Conservation (phyloP, 1,140 invertebrate genomes). For the Homarus americanus region DNA sequence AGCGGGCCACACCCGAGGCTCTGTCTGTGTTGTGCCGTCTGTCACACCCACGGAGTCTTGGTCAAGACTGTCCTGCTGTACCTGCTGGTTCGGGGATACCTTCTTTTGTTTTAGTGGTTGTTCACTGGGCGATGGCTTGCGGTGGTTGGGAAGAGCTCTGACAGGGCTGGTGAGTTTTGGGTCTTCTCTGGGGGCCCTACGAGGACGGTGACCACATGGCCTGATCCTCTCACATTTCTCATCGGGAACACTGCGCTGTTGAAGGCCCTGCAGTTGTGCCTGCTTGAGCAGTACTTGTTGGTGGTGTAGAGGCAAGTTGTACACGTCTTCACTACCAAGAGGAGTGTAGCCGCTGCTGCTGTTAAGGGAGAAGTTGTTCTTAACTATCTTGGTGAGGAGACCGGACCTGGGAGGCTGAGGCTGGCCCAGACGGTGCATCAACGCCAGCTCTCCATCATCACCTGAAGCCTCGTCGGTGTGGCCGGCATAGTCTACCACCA, state of each 20-base stretch:
- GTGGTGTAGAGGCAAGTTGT: background rate
- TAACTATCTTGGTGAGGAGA: conserved; percentile 61
- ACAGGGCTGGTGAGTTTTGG: background rate
- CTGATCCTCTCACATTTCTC: conserved; percentile 44
- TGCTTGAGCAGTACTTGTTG: conserved; percentile 28
- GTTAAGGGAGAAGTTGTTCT: conserved; percentile 54
- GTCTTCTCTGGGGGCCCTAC: conserved; percentile 43
- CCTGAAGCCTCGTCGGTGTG: conserved; percentile 59
- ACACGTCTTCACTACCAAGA: conserved; percentile 52
- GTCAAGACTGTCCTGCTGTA: background rate
- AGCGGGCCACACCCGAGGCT: conserved; percentile 15
- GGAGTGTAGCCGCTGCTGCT: conserved; percentile 41
- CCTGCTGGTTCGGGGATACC: background rate
- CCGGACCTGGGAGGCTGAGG: conserved; percentile 22
- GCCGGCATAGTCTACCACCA: conserved; percentile 53
- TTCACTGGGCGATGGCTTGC: background rate
- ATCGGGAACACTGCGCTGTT: background rate
- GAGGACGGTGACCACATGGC: conserved; percentile 66
- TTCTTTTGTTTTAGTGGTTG: background rate
- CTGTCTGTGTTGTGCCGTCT: conserved; percentile 51
- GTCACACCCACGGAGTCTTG: conserved; percentile 7
- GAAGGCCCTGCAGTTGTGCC: conserved; percentile 10
- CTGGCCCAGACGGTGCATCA: background rate
- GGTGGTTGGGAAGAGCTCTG: background rate
- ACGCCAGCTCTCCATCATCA: conserved; percentile 14